phyloP scores from a whole-genome alignment of 2,797 vertebrate species.

The Semotilus atromaculatus region DNA sequence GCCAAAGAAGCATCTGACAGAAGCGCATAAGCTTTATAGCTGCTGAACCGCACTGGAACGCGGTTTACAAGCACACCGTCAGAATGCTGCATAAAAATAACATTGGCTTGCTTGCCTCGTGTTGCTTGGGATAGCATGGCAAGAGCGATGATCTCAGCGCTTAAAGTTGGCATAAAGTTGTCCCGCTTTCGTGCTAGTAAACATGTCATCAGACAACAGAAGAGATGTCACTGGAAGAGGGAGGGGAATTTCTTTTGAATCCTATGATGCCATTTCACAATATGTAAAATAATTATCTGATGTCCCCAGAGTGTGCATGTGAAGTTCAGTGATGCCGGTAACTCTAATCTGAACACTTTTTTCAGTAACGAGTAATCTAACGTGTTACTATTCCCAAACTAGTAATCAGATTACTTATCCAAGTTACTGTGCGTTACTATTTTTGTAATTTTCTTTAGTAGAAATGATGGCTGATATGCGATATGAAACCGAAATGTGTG shows the following conservation, averaged over 20 bases:
- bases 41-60: conserved; percentile 8
- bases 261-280: too few relatives aligned
- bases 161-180: not conserved
- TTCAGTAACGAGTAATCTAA: too few relatives aligned
- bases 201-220: not conserved
- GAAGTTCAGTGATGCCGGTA: too few relatives aligned
- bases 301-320: too few relatives aligned
- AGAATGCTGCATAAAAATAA: conserved; percentile 44
- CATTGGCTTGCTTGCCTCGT: conserved; percentile 38
- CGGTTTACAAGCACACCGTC: conserved; percentile 36
- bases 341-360: too few relatives aligned
- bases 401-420: too few relatives aligned
- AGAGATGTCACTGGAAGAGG: not conserved
- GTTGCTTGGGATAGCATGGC: conserved; percentile 1
- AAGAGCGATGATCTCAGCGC: conserved; percentile 22
- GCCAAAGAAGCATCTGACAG: conserved; percentile 13
- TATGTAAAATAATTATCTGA: too few relatives aligned
- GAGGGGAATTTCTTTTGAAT: not conserved
- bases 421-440: too few relatives aligned
- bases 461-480: too few relatives aligned
- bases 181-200: not conserved
- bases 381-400: too few relatives aligned
- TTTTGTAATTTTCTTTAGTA: too few relatives aligned
- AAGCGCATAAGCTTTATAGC: conserved; percentile 35
- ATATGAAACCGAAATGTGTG: too few relatives aligned